Percentiles rank a stretch among this genome's conserved stretches.
Conservation (phyloP, 1,140 invertebrate genomes). For the Drosophila busckii region DNA sequence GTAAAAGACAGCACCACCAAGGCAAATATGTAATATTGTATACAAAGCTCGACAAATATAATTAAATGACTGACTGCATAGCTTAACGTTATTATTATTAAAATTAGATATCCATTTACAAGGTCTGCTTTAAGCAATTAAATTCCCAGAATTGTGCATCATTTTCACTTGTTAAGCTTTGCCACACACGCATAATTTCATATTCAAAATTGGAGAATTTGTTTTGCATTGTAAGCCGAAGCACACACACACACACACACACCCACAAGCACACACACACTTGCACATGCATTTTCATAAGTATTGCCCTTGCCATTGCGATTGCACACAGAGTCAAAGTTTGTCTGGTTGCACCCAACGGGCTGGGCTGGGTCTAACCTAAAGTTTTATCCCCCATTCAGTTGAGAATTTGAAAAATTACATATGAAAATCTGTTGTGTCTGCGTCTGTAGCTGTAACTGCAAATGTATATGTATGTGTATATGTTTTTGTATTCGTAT, state of each 20-base stretch:
- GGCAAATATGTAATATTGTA: too few relatives aligned
- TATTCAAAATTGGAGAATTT: constrained; percentile 13
- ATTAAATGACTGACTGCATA: too few relatives aligned
- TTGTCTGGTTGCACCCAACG: too few relatives aligned
- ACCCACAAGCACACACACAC: constrained; percentile 11
- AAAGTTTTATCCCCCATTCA: too few relatives aligned
- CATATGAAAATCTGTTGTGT: constrained; percentile 36
- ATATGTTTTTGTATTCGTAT: neutral
- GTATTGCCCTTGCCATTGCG: too few relatives aligned
- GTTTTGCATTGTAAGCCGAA: constrained; percentile 3
- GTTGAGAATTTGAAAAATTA: constrained; percentile 46
- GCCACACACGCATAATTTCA: constrained; percentile 3
- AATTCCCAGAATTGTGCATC: constrained; percentile 46
- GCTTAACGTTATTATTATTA: too few relatives aligned
- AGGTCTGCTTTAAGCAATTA: constrained; percentile 35
- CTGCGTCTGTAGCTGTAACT: constrained; percentile 8
- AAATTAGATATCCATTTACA: too few relatives aligned
- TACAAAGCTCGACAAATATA: too few relatives aligned
- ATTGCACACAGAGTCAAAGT: too few relatives aligned
- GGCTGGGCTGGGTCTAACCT: too few relatives aligned
- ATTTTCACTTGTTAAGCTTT: too few relatives aligned
- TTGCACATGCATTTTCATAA: constrained; percentile 2
- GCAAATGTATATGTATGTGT: neutral
- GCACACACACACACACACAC: neutral
- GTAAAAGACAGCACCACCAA: too few relatives aligned